phyloP scores from a whole-genome alignment of 2,113 vertebrate species.

The Labeo rohita region DNA sequence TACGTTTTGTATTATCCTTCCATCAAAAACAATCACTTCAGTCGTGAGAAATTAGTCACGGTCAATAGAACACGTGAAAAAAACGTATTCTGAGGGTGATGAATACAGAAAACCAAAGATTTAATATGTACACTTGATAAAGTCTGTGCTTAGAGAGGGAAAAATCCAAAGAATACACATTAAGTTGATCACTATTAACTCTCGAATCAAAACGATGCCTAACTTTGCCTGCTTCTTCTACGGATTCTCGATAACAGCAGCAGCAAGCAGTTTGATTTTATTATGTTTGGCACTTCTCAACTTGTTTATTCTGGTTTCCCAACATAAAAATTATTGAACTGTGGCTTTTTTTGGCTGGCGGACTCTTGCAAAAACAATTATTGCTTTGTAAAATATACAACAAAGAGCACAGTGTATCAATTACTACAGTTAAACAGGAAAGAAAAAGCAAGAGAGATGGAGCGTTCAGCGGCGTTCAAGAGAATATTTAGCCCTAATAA shows the following conservation, averaged over 20 bases:
- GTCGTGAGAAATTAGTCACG: constrained; percentile 10
- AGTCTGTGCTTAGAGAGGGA: neutral
- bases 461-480: neutral
- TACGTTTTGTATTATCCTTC: constrained; percentile 5
- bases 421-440: constrained; percentile 26
- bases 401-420: constrained; percentile 20
- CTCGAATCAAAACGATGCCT: neutral
- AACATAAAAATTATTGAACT: constrained; percentile 37
- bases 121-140: neutral
- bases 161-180: neutral
- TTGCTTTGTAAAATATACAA: constrained; percentile 44
- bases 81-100: neutral
- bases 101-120: neutral
- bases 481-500: constrained; percentile 43
- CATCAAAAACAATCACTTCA: constrained; percentile 33
- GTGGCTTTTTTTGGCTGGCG: constrained; percentile 31
- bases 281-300: constrained; percentile 34
- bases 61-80: constrained; percentile 7
- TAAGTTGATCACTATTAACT: neutral
- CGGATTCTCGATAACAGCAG: neutral
- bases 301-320: constrained; percentile 38
- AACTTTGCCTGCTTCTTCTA: neutral
- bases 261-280: constrained; percentile 1
- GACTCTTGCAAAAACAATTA: constrained; percentile 45
- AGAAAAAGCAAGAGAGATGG: neutral